Evolutionary conservation across 2,797 vertebrate genomes (phyloP).

Genomic region (Enteromius argenteus): DNA sequence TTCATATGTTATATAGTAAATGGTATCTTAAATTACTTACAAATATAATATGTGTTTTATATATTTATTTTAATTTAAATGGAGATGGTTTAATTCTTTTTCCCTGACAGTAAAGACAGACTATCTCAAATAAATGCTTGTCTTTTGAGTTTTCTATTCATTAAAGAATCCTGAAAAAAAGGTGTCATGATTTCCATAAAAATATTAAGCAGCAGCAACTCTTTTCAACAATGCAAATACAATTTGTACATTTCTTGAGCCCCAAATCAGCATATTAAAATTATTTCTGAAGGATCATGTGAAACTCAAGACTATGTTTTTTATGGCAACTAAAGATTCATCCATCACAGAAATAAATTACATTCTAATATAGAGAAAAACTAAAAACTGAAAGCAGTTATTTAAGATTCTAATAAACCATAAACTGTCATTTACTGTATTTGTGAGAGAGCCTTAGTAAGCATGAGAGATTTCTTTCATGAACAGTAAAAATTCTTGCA

Average conservation of each 20-base stretch:
- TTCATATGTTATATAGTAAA: not conserved
- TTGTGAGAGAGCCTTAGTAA: not conserved
- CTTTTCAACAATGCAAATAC: not conserved
- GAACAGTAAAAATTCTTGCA: not conserved
- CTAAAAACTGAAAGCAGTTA: not conserved
- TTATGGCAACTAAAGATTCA: not conserved
- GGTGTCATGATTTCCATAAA: not conserved
- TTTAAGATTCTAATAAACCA: not conserved
- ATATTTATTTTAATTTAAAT: not conserved
- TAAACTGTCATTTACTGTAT: not conserved
- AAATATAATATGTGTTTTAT: not conserved
- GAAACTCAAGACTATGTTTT: not conserved
- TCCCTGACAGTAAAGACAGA: not conserved
- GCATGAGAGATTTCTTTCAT: not conserved
- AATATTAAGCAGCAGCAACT: not conserved
- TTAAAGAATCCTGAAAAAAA: not conserved
- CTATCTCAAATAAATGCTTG: not conserved
- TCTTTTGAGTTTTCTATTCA: not conserved
- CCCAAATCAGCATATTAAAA: not conserved
- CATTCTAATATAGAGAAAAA: not conserved
- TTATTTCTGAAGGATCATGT: not conserved
- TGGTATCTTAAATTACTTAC: too few species aligned
- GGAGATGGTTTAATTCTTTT: too few species aligned
- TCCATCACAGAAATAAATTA: not conserved
- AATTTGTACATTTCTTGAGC: not conserved